Percentiles rank a stretch among this genome's conserved stretches.
Evolutionary conservation across 1,140 invertebrate genomes (phyloP).

Genomic region (Artemia franciscana): DNA sequence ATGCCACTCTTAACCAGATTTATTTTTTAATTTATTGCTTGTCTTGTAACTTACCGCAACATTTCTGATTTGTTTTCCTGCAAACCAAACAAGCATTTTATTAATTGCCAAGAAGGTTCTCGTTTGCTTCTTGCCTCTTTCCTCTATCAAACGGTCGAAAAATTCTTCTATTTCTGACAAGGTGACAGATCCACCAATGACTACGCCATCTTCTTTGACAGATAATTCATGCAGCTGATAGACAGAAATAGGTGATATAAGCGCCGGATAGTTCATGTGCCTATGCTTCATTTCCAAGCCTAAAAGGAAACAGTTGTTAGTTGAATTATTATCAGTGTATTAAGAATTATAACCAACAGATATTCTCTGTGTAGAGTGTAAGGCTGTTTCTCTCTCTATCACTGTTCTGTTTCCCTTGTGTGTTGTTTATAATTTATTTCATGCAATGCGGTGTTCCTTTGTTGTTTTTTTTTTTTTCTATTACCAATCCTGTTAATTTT

Average conservation of each 20-base stretch:
- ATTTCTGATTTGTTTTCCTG: constrained; percentile 77
- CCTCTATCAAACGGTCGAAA: constrained; percentile 31
- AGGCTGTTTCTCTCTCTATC: no score
- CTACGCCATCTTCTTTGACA: constrained; percentile 29
- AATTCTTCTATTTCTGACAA: constrained; percentile 41
- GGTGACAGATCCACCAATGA: constrained; percentile 53
- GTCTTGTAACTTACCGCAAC: constrained; percentile 41
- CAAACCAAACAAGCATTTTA: constrained; percentile 80
- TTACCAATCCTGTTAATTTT: no score
- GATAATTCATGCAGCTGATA: constrained; percentile 35
- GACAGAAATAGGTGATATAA: constrained; percentile 50
- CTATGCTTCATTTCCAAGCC: constrained; percentile 77
- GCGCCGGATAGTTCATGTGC: constrained; percentile 48
- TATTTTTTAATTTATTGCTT: no score
- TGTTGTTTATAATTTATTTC: no score
- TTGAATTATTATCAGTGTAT: neutral
- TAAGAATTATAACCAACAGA: no score
- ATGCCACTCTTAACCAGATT: no score
- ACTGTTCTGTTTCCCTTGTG: no score
- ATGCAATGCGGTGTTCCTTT: no score
- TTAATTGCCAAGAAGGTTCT: constrained; percentile 44
- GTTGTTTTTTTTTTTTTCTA: no score
- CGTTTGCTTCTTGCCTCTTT: constrained; percentile 29
- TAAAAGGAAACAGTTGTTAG: constrained; percentile 14
- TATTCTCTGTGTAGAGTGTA: no score